Evolutionary conservation across 2,113 vertebrate genomes (phyloP).

Genomic region (Perccottus glenii): DNA sequence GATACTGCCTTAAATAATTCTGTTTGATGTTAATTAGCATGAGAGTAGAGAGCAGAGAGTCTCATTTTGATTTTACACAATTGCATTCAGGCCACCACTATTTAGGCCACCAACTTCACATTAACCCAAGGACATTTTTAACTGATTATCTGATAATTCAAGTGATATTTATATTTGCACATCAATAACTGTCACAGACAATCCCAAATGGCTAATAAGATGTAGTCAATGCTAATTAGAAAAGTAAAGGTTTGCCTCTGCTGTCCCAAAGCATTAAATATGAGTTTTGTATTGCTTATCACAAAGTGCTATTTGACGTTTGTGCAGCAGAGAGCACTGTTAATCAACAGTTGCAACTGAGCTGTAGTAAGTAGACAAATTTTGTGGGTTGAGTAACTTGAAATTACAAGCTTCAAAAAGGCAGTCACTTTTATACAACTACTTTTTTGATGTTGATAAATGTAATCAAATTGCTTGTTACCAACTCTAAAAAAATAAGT

Average conservation of each 20-base stretch:
- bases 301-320: constrained; percentile 6
- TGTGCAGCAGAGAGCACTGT: constrained; percentile 54
- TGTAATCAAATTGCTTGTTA: no score
- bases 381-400: neutral
- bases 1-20: neutral
- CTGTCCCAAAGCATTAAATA: neutral
- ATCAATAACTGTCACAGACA: constrained; percentile 5
- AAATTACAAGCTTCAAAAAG: neutral
- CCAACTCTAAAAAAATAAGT: neutral
- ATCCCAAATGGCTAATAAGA: neutral
- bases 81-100: neutral
- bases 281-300: neutral
- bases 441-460: no score
- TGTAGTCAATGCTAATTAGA: constrained; percentile 10
- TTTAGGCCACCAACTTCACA: neutral
- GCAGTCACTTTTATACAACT: no score
- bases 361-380: no score
- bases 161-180: neutral
- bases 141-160: neutral
- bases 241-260: constrained; percentile 9
- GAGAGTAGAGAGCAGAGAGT: neutral
- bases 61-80: neutral
- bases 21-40: neutral
- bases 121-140: neutral
- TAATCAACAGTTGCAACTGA: neutral